Base-by-base conservation (phyloP, 1,140 invertebrate genomes). In the Brachionus sp. region DNA sequence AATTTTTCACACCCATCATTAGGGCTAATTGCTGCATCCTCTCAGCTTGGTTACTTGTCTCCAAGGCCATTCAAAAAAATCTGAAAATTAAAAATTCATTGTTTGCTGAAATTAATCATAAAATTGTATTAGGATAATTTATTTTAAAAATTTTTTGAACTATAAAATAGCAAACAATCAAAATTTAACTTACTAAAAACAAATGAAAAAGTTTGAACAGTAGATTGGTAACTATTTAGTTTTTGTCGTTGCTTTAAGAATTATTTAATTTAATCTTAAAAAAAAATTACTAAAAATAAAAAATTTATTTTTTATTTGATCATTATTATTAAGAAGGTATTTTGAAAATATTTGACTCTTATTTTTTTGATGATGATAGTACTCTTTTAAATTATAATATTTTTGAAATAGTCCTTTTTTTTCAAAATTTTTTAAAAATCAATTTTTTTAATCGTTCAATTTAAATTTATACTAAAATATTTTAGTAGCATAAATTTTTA, bases 11-110 rank as follows among this genome's bases (percentile, higher is more conserved):
- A 3, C 42, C 44, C 70, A 50, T 75, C 23, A 75, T 46, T 12
- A 75, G 19, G 10, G 70, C 37, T 35, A 75, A 46, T 50, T 75
- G 70, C 44, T 75, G 70, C 42, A 75, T 75, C 46, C 44, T 23
- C 5, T 75, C 39, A 19, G 44, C 44, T 75, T 75, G 70, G 23
- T 75, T 46, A 35, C 39, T 75, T 13, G 70, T 46, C 4, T 75
- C 70, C 70, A 5, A 4, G 0, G 39, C 37, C 39, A 75, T 75
- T 37, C 25, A 37, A 70, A 70, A 70, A 70, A 10, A 16, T 9
- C 29, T 29, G 3, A 29, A 29, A 39, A 70, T 37, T 39, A 37
- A 70, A 70, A 39, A 16, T 70, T 70, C 3, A 66, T 57, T 5
- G 1, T 57, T 19, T 19, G 1, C 50, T 10, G 1, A 25, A 64